phyloP scores from a whole-genome alignment of 2,113 vertebrate species.

The Hypomesus transpacificus region DNA sequence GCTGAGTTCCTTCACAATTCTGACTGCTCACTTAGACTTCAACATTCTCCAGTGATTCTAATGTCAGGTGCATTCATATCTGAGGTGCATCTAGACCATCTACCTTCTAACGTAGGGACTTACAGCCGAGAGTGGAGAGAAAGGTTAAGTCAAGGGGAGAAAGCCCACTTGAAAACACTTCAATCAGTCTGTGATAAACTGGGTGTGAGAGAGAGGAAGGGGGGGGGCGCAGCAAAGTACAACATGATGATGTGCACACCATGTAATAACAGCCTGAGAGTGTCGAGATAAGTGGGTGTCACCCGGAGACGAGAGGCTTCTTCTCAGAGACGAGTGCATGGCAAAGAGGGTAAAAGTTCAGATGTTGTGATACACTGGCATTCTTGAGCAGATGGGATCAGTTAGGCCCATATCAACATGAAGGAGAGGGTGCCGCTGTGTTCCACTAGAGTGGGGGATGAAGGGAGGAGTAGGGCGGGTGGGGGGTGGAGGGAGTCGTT shows the following conservation, averaged over 20 bases:
- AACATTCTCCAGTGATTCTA: conserved; percentile 8
- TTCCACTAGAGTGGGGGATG: not conserved
- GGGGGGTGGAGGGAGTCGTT: no score
- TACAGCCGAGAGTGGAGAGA: conserved; percentile 4
- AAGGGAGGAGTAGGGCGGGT: no score
- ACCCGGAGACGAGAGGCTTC: conserved; percentile 23
- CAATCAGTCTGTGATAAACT: not conserved
- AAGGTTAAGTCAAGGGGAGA: conserved; percentile 32
- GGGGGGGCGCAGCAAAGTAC: conserved; percentile 36
- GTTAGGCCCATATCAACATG: conserved; percentile 60
- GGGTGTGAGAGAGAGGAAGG: not conserved
- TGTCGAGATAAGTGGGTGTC: conserved; percentile 49
- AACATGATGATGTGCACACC: conserved; percentile 33
- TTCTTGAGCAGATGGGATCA: conserved; percentile 69
- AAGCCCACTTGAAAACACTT: conserved; percentile 54
- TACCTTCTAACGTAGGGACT: conserved; percentile 22
- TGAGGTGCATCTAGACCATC: conserved; percentile 40
- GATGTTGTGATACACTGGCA: conserved; percentile 68
- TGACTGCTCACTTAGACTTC: conserved; percentile 15
- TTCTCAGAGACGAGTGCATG: conserved; percentile 36
- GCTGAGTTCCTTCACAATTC: conserved; percentile 19
- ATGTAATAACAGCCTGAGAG: conserved; percentile 30
- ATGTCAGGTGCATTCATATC: conserved; percentile 40
- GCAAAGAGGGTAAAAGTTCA: conserved; percentile 60
- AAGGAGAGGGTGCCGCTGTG: conserved; percentile 41